Conservation (phyloP, 2,888 invertebrate species). For the Thumatha senex region DNA sequence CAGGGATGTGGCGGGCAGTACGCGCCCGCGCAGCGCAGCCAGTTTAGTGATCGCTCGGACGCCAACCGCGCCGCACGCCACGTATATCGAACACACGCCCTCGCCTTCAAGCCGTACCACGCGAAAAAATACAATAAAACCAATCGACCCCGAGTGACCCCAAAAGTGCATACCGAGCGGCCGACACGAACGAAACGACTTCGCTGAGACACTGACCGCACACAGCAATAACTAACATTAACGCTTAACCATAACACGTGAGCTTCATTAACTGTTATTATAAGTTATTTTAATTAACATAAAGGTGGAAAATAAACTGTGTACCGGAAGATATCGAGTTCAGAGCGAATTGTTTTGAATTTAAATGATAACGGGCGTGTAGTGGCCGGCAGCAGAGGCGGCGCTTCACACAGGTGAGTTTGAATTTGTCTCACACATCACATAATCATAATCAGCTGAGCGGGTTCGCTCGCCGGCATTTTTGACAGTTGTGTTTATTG, state of each 20-base stretch:
- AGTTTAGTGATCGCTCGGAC: constrained; percentile 69
- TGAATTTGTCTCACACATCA: constrained; percentile 13
- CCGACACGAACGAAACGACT: constrained; percentile 73
- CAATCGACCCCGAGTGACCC: constrained; percentile 73
- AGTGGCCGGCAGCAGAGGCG: constrained; percentile 39
- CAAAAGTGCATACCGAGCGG: constrained; percentile 67
- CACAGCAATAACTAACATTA: constrained; percentile 46
- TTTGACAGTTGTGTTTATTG: constrained; percentile 51
- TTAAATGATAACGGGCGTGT: constrained; percentile 44
- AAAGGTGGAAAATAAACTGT: constrained; percentile 64
- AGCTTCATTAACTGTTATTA: constrained; percentile 59
- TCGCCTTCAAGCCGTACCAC: constrained; percentile 29
- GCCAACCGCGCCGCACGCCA: constrained; percentile 57
- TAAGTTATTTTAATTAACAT: constrained; percentile 54
- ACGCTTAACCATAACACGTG: constrained; percentile 64
- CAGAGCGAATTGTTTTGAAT: constrained; percentile 38
- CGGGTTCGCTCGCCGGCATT: constrained; percentile 24
- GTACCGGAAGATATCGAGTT: constrained; percentile 49
- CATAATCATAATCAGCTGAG: constrained; percentile 31
- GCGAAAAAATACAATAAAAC: constrained; percentile 51
- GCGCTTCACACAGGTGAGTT: constrained; percentile 63
- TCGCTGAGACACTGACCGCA: constrained; percentile 48
- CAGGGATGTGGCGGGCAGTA: constrained; percentile 12
- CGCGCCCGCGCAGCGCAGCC: constrained; percentile 21
- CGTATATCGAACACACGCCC: constrained; percentile 20